Evolutionary conservation across 2,113 vertebrate species (phyloP), one percentile per base, ranked within the genome.

Genomic region (Mus spicilegus): DNA sequence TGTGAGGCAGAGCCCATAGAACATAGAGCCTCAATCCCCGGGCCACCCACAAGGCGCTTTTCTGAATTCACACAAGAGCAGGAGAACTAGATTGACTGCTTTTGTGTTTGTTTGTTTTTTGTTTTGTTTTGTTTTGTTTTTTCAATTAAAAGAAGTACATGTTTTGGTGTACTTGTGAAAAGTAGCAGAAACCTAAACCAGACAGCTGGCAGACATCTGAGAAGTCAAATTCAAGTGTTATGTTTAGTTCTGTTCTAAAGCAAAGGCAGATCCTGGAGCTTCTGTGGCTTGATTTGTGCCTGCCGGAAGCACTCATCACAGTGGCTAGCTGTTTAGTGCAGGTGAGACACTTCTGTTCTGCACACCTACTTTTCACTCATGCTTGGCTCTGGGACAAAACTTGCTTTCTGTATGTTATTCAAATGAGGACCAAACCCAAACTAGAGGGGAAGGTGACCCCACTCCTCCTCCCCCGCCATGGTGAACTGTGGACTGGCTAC

Each of bases 271-370:
- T n/a, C 54, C 28, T 49, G 1, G 86, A 54, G 72, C 70, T 9
- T 77, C 70, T 30, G 42, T 7, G 56, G 69, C 33, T 42, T 58
- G 6, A 0, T 4, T n/a, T 12, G 13, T 3, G 49, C 42, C 42
- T 51, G 12, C 7, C 7, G 70, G 75, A 7, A 36, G 0, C 14
- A 6, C 3, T 12, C 9, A 1, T 6, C 0, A 10, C 17, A n/a
- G 42, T 19, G 1, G 39, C 11, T 4, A 26, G 33, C 11, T 11
- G 30, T 14, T 4, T n/a, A 7, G 4, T 1, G 2, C 0, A 0
- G 0, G 46, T 65, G 24, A 33, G 65, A 16, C 0, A 24, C 30
- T 46, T 49, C n/a, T 28, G 9, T 5, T 0, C 0, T 0, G 0
- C 7, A 14, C 3, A 1, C 1, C 26, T 1, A 0, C 22, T 5